These are phyloP conservation scores for Epinephelus cyanopodus DNA, from an alignment of 2,113 vertebrate genomes.

Conservation along the genomic window DNA sequence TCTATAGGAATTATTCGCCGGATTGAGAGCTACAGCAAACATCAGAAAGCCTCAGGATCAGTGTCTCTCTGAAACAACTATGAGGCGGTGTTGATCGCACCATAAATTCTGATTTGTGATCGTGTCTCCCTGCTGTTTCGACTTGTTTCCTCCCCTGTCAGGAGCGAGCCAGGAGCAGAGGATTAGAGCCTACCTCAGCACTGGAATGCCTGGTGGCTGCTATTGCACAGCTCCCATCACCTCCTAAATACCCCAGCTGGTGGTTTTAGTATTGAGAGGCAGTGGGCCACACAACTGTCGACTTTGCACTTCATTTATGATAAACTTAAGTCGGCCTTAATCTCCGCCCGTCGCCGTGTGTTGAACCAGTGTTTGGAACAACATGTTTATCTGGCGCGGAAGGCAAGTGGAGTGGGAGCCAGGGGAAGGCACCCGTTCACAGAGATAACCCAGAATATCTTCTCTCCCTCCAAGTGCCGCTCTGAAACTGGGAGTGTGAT, in stretches of 20 bases:
- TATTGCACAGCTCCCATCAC: slow-evolving; percentile 54
- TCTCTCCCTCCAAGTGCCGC: slow-evolving; percentile 50
- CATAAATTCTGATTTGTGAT: slow-evolving; percentile 67
- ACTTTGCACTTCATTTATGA: slow-evolving; percentile 81
- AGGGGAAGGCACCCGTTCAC: slow-evolving; percentile 58
- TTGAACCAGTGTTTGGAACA: slow-evolving; percentile 77
- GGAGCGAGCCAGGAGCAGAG: slow-evolving; percentile 63
- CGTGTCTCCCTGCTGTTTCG: slow-evolving; percentile 42
- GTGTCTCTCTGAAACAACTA: slow-evolving; percentile 43
- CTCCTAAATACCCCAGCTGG: slow-evolving; percentile 71
- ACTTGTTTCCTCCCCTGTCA: slow-evolving; percentile 58
- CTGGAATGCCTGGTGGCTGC: slow-evolving; percentile 63
- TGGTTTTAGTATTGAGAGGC: slow-evolving; percentile 70
- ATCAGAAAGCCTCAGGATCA: slow-evolving; percentile 45
- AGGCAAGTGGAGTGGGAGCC: slow-evolving; percentile 64
- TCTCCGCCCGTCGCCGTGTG: slow-evolving; percentile 66
- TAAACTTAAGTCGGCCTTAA: slow-evolving; percentile 79
- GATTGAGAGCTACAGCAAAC: slow-evolving; percentile 49
- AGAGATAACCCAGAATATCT: slow-evolving; percentile 72
- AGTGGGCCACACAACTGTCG: slow-evolving; percentile 76
- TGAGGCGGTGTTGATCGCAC: slow-evolving; percentile 49
- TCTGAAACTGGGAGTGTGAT: slow-evolving; percentile 40
- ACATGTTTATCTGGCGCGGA: slow-evolving; percentile 74
- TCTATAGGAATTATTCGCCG: slow-evolving; percentile 10
- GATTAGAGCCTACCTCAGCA: slow-evolving; percentile 77